Evolutionary conservation across 2,113 vertebrate genomes (phyloP), one percentile per base, ranked within the genome.

Genomic region (Tenebrosternarchus preto): DNA sequence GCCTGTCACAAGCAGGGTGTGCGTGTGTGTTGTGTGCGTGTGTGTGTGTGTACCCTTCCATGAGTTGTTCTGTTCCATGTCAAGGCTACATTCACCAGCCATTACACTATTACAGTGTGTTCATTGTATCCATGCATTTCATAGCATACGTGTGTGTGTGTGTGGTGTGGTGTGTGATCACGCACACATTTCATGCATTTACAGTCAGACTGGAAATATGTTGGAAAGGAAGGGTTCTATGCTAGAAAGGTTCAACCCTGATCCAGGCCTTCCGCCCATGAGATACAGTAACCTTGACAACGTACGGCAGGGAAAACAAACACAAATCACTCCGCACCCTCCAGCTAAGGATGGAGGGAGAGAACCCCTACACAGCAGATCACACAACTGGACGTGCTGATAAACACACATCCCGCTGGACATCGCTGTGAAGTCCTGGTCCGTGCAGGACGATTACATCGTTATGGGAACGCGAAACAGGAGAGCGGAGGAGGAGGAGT

Each of bases 81-180:
- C 19, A 59, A 22, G 19, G 5, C 19, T 20, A 59, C 56, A 59
- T 59, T 59, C 46, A 31, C n/a, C 60, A 63, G 64, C 73, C 50
- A 67, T 55, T 11, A 63, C 27, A 53, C 25, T 39, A 36, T 72
- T 29, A 25, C 25, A 27, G 53, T 68, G 31, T 67, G 64, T 43
- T 9, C 39, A 43, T 43, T 43, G 6, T 1, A 50, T 12, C 43
- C 8, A 50, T 50, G 9, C 43, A 50, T 15, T n/a, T n/a, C n/a
- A n/a, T n/a, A n/a, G 15, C 43, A 15, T 50, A 50, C 43, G 36
- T 70, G n/a, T 64, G 31, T 36, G 27, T 66, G 68, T 70, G 63
- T 64, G 43, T 43, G n/a, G n/a, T n/a, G n/a, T n/a, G n/a, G n/a
- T n/a, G n/a, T 36, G 60, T 39, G 53, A 2, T 24, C 17, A 4